Conservation (phyloP, 2,888 invertebrate genomes). For the Idaea straminata region DNA sequence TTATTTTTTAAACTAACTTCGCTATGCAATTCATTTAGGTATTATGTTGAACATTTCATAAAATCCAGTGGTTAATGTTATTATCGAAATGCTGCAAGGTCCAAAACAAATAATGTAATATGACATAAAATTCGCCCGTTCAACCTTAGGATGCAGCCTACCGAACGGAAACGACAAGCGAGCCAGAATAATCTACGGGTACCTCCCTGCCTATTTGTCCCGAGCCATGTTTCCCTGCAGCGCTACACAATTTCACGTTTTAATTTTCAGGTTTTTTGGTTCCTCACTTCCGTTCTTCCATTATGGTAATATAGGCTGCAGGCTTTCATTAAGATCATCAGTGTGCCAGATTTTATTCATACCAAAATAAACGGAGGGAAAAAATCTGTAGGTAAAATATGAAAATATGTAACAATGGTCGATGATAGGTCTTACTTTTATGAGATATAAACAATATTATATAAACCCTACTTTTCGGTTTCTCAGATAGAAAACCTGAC, state of each 20-base stretch:
- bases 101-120: not conserved
- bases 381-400: no score
- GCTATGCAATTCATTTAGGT: no score
- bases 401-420: no score
- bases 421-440: no score
- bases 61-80: not conserved
- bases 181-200: not conserved
- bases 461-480: no score
- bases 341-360: not conserved
- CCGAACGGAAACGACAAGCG: slow-evolving; percentile 1
- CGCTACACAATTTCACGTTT: not conserved
- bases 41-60: not conserved
- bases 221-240: not conserved
- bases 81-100: not conserved
- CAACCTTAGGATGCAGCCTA: not conserved
- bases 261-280: not conserved
- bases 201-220: not conserved
- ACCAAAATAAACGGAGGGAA: not conserved
- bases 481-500: no score
- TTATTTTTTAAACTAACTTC: not conserved
- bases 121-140: not conserved
- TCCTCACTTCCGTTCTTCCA: not conserved
- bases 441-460: no score
- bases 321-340: not conserved
- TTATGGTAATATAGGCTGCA: not conserved